Evolutionary conservation across 2,797 vertebrate genomes (phyloP).

Genomic region (Scyliorhinus canicula): DNA sequence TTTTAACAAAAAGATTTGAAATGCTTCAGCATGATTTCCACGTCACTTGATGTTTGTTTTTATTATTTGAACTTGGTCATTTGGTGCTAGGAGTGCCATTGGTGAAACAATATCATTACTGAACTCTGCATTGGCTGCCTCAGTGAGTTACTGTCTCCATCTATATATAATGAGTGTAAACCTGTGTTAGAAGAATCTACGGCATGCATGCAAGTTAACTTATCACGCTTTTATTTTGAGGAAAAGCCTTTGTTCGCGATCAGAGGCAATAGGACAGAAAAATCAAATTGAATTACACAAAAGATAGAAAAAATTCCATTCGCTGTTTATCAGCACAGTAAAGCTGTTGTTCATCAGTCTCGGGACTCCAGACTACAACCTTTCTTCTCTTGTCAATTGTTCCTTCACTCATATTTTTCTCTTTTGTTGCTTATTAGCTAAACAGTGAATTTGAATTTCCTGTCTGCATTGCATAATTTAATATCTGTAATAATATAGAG

Average conservation of each 20-base stretch:
- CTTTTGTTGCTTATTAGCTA: not conserved
- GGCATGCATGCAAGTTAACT: not conserved
- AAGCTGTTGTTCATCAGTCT: no score
- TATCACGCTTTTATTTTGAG: not conserved
- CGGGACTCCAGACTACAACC: no score
- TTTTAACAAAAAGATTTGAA: not conserved
- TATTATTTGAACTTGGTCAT: not conserved
- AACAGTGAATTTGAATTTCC: not conserved
- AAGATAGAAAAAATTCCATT: not conserved
- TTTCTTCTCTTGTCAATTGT: not conserved
- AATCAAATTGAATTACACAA: not conserved
- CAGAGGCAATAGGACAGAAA: not conserved
- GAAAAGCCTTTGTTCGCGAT: no score
- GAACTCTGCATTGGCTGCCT: not conserved
- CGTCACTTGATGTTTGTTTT: not conserved
- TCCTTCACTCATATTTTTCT: not conserved
- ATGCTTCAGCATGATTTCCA: not conserved
- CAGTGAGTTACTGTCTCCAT: not conserved
- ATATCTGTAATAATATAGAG: not conserved
- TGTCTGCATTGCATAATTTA: slow-evolving; percentile 9
- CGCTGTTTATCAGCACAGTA: not conserved
- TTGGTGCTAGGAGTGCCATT: not conserved
- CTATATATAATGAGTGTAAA: not conserved
- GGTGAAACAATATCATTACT: not conserved
- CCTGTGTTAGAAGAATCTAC: not conserved